A percentile compares a stretch with the other conserved stretches of the same genome.
phyloP scores from a whole-genome alignment of 2,797 vertebrate species.

The Gymnoscopelus microlampas region DNA sequence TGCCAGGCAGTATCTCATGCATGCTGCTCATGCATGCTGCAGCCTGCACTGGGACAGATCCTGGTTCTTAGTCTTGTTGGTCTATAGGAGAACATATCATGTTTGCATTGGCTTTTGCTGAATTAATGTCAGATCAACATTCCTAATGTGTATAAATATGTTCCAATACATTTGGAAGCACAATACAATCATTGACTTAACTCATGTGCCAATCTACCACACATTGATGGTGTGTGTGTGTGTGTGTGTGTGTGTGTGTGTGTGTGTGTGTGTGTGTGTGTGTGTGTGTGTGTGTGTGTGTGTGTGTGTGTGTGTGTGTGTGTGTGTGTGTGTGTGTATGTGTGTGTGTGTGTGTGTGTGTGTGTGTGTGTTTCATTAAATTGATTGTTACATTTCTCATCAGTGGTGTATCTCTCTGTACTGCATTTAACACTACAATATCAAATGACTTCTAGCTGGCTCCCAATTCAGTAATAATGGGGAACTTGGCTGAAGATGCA shows the following conservation, averaged over 20 bases:
- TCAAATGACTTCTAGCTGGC: conserved; percentile 22
- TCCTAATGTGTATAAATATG: not conserved
- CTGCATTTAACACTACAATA: conserved; percentile 17
- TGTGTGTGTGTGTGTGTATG: not conserved
- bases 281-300: too few relatives aligned
- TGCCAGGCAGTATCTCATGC: conserved; percentile 26
- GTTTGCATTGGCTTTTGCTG: conserved; percentile 21
- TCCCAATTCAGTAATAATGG: not conserved
- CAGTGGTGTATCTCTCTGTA: conserved; percentile 20
- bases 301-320: not conserved
- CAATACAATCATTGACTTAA: conserved; percentile 7
- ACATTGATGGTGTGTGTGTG: not conserved
- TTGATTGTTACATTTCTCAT: conserved; percentile 7
- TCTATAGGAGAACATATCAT: conserved; percentile 9
- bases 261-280: conserved; percentile 8
- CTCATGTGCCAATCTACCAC: conserved; percentile 25
- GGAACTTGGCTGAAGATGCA: not conserved
- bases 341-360: not conserved
- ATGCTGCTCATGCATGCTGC: conserved; percentile 9
- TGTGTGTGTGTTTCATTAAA: conserved; percentile 6
- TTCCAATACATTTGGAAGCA: too few relatives aligned
- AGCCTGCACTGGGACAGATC: conserved; percentile 41
- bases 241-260: not conserved
- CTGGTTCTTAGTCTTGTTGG: conserved; percentile 24
- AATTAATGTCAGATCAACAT: conserved; percentile 27